phyloP scores from a whole-genome alignment of 2,888 invertebrate species.

The Alentia gelatinosa region DNA sequence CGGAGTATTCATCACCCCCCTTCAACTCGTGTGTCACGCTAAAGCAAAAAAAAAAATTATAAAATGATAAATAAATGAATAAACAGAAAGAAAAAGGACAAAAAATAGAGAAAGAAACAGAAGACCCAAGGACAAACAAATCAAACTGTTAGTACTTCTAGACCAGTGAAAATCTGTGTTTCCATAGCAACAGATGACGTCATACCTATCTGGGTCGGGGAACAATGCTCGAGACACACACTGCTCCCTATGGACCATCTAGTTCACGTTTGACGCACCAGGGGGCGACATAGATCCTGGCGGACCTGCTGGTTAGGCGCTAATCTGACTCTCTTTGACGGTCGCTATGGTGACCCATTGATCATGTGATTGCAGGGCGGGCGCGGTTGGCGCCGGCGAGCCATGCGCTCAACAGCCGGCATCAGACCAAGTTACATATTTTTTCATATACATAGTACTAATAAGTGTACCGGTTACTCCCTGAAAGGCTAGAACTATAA shows the following conservation, averaged over 20 bases:
- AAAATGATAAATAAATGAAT: too few species aligned
- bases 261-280: not conserved
- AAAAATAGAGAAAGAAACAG: not conserved
- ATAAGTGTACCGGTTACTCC: conserved; percentile 23
- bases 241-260: not conserved
- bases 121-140: not conserved
- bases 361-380: conserved; percentile 17
- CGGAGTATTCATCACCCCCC: not conserved
- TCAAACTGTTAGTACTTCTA: not conserved
- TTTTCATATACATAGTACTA: conserved; percentile 41
- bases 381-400: not conserved
- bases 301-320: conserved; percentile 29
- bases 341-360: not conserved
- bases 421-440: conserved; percentile 21
- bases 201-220: too few species aligned
- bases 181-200: too few species aligned
- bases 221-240: not conserved
- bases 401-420: not conserved
- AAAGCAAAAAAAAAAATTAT: too few species aligned
- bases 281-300: not conserved
- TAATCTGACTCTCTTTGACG: not conserved
- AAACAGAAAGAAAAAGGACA: not conserved
- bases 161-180: not conserved
- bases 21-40: not conserved
- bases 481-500: not conserved